Percentiles rank a stretch among this genome's conserved stretches.
These are phyloP conservation scores for Vanacampus margaritifer DNA, from an alignment of 2,113 vertebrate species.

Conservation along the genomic window DNA sequence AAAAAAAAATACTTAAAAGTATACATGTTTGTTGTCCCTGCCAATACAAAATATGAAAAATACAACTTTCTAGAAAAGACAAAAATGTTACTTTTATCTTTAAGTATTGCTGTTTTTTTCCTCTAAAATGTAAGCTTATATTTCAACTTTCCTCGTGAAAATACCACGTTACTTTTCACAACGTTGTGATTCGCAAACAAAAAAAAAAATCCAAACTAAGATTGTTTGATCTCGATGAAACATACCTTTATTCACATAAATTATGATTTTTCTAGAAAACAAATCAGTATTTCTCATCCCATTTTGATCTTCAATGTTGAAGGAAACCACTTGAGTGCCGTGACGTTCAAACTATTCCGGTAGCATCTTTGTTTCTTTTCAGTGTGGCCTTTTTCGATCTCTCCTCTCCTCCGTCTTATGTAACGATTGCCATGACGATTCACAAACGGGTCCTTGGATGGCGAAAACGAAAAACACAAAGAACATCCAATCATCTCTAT, in stretches of 20 bases:
- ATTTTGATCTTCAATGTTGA: neutral
- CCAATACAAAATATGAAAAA: no score
- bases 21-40: no score
- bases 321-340: neutral
- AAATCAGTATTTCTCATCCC: neutral
- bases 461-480: constrained; percentile 6
- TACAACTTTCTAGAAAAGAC: no score
- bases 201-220: no score
- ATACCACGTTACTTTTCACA: no score
- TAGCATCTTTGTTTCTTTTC: neutral
- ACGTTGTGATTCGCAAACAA: no score
- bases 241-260: neutral
- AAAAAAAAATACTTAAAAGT: no score
- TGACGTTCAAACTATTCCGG: neutral
- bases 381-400: neutral
- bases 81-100: no score
- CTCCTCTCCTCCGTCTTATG: neutral
- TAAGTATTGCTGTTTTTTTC: no score
- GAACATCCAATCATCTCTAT: constrained; percentile 6
- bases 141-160: no score
- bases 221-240: neutral
- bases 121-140: no score
- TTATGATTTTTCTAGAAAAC: neutral
- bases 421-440: neutral
- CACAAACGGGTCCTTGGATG: neutral